Evolutionary conservation across 2,797 vertebrate species (phyloP).

Genomic region (Phalloptychus januarius): DNA sequence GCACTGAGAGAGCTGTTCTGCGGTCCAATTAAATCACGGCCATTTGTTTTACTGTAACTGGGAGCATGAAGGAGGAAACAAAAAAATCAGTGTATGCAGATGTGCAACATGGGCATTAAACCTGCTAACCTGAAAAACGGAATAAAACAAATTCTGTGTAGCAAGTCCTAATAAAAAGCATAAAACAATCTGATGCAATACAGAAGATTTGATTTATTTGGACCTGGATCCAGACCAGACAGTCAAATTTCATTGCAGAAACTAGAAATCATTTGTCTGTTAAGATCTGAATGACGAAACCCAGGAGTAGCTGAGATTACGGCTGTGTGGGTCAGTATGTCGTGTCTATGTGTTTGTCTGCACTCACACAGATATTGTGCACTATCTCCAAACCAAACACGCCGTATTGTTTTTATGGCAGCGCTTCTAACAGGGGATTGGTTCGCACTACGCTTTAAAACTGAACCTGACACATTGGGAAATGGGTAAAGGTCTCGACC

Average conservation of each 20-base stretch:
- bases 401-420: background rate
- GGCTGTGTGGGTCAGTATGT: slow-evolving; percentile 9
- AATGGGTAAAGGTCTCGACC: slow-evolving; percentile 6
- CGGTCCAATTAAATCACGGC: slow-evolving; percentile 70
- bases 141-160: slow-evolving; percentile 30
- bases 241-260: slow-evolving; percentile 64
- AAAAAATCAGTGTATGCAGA: slow-evolving; percentile 55
- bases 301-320: slow-evolving; percentile 40
- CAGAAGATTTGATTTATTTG: slow-evolving; percentile 72
- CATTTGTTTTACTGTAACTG: slow-evolving; percentile 73
- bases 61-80: slow-evolving; percentile 34
- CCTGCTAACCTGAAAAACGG: slow-evolving; percentile 48
- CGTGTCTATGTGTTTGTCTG: slow-evolving; percentile 18
- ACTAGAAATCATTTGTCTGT: slow-evolving; percentile 71
- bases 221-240: slow-evolving; percentile 63
- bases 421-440: slow-evolving; percentile 11
- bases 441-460: slow-evolving; percentile 21
- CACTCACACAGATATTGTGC: background rate
- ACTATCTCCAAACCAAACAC: background rate
- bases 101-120: slow-evolving; percentile 53
- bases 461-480: slow-evolving; percentile 27
- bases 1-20: slow-evolving; percentile 60
- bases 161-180: too few species aligned
- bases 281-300: slow-evolving; percentile 58
- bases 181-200: slow-evolving; percentile 70